Conservation (phyloP, 2,797 vertebrate genomes). For the Ficedula albicollis region DNA sequence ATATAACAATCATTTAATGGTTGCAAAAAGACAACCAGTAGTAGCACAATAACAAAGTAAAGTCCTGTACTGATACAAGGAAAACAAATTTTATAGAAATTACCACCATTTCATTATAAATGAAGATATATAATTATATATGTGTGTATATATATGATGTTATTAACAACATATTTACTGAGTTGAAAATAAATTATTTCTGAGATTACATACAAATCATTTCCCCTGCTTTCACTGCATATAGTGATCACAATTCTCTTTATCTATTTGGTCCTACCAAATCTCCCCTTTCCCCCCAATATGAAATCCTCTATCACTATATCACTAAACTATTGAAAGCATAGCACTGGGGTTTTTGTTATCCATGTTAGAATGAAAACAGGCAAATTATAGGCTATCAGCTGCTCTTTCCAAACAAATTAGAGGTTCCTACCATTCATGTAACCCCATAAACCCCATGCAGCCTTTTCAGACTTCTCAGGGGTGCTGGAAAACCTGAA, state of each 20-base stretch:
- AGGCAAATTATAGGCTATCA: not conserved
- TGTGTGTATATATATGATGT: not conserved
- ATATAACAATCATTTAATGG: conserved; percentile 25
- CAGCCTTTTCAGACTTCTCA: not conserved
- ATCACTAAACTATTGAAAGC: not conserved
- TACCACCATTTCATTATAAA: not conserved
- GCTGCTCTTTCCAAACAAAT: not conserved
- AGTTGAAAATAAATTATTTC: not conserved
- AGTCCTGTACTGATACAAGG: not conserved
- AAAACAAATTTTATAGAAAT: not conserved
- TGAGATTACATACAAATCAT: not conserved
- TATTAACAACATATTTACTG: not conserved
- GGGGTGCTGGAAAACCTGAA: not conserved
- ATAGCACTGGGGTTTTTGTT: not conserved
- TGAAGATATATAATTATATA: not conserved
- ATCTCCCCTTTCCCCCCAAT: not conserved
- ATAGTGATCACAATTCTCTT: not conserved
- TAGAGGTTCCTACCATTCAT: not conserved
- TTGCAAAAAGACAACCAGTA: not conserved
- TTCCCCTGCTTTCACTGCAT: not conserved
- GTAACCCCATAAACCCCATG: not conserved
- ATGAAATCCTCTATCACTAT: not conserved
- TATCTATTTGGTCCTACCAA: not conserved
- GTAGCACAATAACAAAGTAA: not conserved
- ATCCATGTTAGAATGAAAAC: not conserved